A percentile compares a stretch with the other conserved stretches of the same genome.
Conservation (phyloP, 2,888 invertebrate genomes). For the Tachina grossa region DNA sequence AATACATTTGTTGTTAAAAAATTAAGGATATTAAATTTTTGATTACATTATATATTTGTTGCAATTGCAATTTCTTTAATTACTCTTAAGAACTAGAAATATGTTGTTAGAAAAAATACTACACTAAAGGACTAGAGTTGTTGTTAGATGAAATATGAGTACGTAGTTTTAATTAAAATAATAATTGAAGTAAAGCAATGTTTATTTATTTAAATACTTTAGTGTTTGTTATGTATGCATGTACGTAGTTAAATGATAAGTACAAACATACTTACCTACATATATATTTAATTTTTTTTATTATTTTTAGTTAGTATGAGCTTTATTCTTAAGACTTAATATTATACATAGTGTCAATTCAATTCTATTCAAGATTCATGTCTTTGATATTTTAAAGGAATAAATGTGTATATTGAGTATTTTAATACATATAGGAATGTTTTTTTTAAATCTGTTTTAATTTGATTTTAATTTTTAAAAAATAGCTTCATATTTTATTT, state of each 20-base stretch:
- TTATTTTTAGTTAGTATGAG: constrained; percentile 13
- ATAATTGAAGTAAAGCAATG: constrained; percentile 18
- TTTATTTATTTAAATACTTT: constrained; percentile 14
- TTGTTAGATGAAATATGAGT: not conserved
- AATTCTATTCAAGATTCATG: constrained; percentile 30
- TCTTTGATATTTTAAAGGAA: constrained; percentile 51
- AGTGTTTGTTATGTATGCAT: not conserved
- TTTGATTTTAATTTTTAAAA: constrained; percentile 34
- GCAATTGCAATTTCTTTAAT: not conserved
- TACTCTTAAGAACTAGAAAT: constrained; percentile 48
- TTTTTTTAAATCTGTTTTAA: constrained; percentile 29
- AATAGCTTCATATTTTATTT: not conserved
- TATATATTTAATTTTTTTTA: constrained; percentile 8
- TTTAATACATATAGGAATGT: constrained; percentile 59
- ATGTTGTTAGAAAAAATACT: constrained; percentile 34
- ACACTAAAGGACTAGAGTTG: constrained; percentile 42
- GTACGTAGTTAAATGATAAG: constrained; percentile 1
- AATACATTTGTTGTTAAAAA: not conserved
- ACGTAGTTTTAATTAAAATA: constrained; percentile 7
- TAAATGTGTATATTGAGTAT: constrained; percentile 59
- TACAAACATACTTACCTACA: not conserved
- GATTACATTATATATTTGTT: too few relatives aligned
- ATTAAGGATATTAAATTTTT: not conserved
- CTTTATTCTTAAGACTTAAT: constrained; percentile 7
- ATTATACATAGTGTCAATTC: constrained; percentile 7